Evolutionary conservation across 2,113 vertebrate species (phyloP).

Genomic region (Bubo blakistoni): DNA sequence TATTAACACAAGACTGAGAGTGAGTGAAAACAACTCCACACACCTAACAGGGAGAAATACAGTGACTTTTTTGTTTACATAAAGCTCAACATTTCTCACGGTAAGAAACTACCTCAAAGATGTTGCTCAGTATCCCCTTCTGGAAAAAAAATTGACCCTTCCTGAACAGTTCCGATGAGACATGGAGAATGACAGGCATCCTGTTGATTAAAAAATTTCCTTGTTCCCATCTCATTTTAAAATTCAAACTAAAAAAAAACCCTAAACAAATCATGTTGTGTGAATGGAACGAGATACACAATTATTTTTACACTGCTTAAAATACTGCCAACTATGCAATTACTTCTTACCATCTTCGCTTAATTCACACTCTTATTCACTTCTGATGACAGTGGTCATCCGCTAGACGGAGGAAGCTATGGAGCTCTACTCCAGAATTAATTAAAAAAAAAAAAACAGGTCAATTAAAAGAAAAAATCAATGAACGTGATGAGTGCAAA

Average conservation of each 20-base stretch:
- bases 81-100: slow-evolving; percentile 68
- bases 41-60: slow-evolving; percentile 69
- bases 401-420: neutral
- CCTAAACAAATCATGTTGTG: neutral
- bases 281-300: neutral
- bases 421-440: neutral
- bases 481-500: neutral
- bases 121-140: neutral
- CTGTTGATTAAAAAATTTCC: slow-evolving; percentile 50
- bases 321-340: neutral
- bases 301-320: neutral
- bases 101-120: slow-evolving; percentile 50
- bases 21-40: slow-evolving; percentile 74
- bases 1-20: slow-evolving; percentile 67
- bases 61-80: slow-evolving; percentile 74
- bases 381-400: neutral
- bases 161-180: slow-evolving; percentile 17
- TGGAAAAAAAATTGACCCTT: slow-evolving; percentile 15
- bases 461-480: fast-evolving
- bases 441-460: neutral
- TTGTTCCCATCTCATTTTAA: slow-evolving; percentile 30
- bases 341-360: neutral
- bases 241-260: neutral
- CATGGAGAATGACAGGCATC: slow-evolving; percentile 19
- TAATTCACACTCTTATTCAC: neutral